Evolutionary conservation across 2,113 vertebrate species (phyloP).

Genomic region (Furnarius figulus): DNA sequence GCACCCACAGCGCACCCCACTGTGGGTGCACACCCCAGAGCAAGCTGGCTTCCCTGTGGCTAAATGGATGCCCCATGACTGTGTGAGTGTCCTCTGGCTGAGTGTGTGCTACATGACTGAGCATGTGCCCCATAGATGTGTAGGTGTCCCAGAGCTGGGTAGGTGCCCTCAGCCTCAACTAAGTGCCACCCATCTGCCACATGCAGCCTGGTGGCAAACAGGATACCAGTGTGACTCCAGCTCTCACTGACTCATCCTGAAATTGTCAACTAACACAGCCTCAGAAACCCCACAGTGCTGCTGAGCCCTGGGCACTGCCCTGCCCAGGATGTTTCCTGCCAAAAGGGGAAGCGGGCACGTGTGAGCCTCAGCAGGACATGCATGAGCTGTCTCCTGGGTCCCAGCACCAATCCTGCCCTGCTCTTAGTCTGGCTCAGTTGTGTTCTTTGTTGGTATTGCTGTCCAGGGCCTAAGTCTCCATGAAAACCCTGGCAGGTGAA

Average conservation of each 20-base stretch:
- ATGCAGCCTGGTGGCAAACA: not conserved
- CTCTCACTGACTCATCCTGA: conserved; percentile 33
- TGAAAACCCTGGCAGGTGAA: not conserved
- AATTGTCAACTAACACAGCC: not conserved
- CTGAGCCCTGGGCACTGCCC: fast-evolving
- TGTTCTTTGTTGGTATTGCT: not conserved
- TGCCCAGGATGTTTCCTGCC: not conserved
- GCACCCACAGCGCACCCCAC: not conserved
- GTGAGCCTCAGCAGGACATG: not conserved
- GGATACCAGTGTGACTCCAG: conserved; percentile 2
- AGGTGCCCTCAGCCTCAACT: not conserved
- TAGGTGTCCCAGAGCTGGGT: not conserved
- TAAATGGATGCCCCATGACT: no score
- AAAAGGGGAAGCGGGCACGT: not conserved
- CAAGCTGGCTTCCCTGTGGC: not conserved
- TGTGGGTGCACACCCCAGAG: not conserved
- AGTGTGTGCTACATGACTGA: not conserved
- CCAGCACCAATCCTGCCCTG: fast-evolving
- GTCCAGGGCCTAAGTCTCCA: not conserved
- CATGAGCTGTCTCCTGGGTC: not conserved
- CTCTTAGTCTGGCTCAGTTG: fast-evolving
- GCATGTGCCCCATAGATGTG: not conserved
- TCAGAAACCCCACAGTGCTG: not conserved
- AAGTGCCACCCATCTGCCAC: not conserved
- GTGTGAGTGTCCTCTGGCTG: not conserved